phyloP scores from a whole-genome alignment of 2,797 vertebrate species.

The Sarcophilus harrisii region DNA sequence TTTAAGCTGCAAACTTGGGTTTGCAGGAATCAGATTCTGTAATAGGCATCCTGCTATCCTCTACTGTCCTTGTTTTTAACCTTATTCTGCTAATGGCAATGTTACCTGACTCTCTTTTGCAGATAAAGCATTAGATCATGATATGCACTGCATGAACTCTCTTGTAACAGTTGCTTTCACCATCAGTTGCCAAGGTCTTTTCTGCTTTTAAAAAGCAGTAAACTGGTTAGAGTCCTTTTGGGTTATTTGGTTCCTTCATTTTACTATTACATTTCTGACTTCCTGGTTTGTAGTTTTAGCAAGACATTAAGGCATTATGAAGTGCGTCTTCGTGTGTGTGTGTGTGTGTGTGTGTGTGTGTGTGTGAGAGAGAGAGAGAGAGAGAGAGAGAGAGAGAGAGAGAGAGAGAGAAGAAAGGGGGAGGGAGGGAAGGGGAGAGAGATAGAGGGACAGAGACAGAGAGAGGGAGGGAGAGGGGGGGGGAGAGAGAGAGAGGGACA shows the following conservation, averaged over 20 bases:
- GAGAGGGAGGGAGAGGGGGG: too few species aligned
- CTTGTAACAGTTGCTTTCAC: not conserved
- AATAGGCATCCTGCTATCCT: not conserved
- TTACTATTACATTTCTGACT: not conserved
- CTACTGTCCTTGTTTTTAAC: not conserved
- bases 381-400: not conserved
- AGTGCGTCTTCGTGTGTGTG: not conserved
- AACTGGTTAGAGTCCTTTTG: constrained; percentile 12
- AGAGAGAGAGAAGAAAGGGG: too few species aligned
- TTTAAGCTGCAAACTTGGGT: not conserved
- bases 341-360: not conserved
- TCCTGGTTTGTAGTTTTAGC: constrained; percentile 8
- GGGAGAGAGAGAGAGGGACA: too few species aligned
- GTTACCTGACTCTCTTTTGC: too few species aligned
- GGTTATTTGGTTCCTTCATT: constrained; percentile 17
- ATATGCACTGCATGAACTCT: not conserved
- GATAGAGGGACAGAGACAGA: too few species aligned
- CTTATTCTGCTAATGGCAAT: not conserved
- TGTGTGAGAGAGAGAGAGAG: not conserved
- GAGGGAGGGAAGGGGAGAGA: too few species aligned
- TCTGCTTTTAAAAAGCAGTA: constrained; percentile 27
- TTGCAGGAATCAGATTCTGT: not conserved
- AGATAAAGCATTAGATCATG: not conserved
- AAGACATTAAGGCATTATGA: not conserved
- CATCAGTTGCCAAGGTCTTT: not conserved